Evolutionary conservation across 2,888 invertebrate species (phyloP).

Genomic region (Conchocele bisecta): DNA sequence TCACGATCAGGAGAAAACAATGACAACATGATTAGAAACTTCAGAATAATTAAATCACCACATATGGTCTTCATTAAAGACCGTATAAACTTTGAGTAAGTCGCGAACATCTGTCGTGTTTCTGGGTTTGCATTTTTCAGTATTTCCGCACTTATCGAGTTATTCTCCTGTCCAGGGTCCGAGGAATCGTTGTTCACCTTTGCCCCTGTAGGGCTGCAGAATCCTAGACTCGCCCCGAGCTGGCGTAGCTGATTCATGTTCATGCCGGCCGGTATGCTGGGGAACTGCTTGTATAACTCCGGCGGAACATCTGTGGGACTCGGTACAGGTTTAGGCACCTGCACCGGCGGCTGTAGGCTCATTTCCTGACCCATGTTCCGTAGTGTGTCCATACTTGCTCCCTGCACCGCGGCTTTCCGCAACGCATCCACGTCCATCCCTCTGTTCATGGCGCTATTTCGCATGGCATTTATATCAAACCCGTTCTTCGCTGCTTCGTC

Average conservation of each 20-base stretch:
- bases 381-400: constrained; percentile 40
- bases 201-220: neutral
- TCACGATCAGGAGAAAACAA: constrained; percentile 77
- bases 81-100: constrained; percentile 78
- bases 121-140: constrained; percentile 71
- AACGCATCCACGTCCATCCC: constrained; percentile 37
- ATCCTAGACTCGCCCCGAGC: constrained; percentile 1
- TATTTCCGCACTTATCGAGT: constrained; percentile 69
- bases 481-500: neutral
- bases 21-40: constrained; percentile 77
- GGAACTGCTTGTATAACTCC: too few relatives aligned
- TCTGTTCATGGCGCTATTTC: neutral
- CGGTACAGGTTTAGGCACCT: too few relatives aligned
- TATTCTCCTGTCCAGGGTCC: neutral
- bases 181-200: neutral
- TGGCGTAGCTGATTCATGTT: neutral
- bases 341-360: too few relatives aligned
- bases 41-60: constrained; percentile 75
- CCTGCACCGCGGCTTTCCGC: constrained; percentile 38
- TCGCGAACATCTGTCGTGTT: constrained; percentile 72
- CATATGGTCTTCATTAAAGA: constrained; percentile 73
- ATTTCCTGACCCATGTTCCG: constrained; percentile 31
- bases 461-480: neutral
- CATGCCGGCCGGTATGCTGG: constrained; percentile 3
- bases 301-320: too few relatives aligned